phyloP scores from a whole-genome alignment of 2,797 vertebrate genomes.

The Diglossa cyanea region DNA sequence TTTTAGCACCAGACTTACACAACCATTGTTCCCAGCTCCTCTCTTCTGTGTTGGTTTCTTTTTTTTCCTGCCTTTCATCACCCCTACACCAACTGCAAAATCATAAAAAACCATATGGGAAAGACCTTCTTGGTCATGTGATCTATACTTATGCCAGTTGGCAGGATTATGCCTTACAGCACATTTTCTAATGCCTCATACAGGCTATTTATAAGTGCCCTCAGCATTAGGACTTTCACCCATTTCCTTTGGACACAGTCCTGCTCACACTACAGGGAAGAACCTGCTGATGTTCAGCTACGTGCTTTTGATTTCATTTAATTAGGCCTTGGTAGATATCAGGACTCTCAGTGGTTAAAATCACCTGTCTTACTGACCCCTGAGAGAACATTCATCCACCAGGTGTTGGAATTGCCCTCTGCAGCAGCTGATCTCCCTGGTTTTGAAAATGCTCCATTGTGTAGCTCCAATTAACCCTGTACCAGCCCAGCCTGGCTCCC shows the following conservation, averaged over 20 bases:
- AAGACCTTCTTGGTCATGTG: background rate
- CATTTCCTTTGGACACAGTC: background rate
- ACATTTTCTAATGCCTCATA: background rate
- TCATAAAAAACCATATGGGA: background rate
- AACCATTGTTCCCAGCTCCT: fast-evolving
- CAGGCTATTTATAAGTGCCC: conserved; percentile 22
- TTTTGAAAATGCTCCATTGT: background rate
- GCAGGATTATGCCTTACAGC: conserved; percentile 11
- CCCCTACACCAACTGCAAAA: background rate
- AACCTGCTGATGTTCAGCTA: background rate
- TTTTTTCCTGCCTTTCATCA: background rate
- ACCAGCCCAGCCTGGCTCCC: background rate
- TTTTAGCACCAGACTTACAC: background rate
- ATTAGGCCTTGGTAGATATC: background rate
- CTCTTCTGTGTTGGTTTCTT: background rate
- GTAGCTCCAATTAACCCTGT: background rate
- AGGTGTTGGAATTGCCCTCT: background rate
- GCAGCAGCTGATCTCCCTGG: background rate
- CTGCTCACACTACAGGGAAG: background rate
- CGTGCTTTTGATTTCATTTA: background rate
- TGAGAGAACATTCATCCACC: background rate
- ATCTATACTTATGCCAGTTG: background rate
- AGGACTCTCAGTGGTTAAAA: background rate
- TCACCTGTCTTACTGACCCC: background rate
- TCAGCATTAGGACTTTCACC: background rate